Base-by-base conservation (phyloP, 2,797 vertebrate species). In the Remorina albescens region DNA sequence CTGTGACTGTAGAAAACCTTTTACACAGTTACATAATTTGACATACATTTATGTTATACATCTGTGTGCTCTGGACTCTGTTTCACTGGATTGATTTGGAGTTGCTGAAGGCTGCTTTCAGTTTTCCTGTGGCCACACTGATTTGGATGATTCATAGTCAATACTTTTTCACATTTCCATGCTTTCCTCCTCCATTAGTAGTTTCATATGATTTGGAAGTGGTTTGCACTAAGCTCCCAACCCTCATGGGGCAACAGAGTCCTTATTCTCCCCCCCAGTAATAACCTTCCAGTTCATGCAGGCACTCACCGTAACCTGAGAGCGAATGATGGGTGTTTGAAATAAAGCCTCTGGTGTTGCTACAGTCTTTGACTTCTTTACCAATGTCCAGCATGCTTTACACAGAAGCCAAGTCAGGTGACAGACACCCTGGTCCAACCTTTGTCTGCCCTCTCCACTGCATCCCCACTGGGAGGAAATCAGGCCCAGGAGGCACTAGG, bases 321-420 rank as follows among this genome's bases (percentile, higher is more conserved):
- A 73, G 49, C 41, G 46, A 79, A 72, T 76, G 56, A 84, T 78
- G 57, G 64, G 18, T 26, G 67, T 68, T 60, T 26, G 62, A 80
- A 83, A 76, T 74, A 6, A 63, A 16, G 46, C 70, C 39, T 49
- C 42, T 56, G 55, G 21, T 67, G 69, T 60, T 61, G 80, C 77
- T 59, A 34, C 42, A 72, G 32, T 55, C 26, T 76, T 39, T 36
- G 49, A 47, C 73, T 81, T 68, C 34, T 77, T 37, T 37, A 37
- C 51, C 39, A 49, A 74, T 81, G 74, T 76, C 67, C 53, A 83
- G 64, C 6, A 3, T 23, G 11, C 59, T 78, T 46, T 42, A 59
- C 67, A 79, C 67, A 71, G 82, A 78, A 68, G 79, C 74, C 60
- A 76, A 81, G 81, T 88, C 84, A 85, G 84, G 79, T 85, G 86